Percentiles rank a stretch among this genome's conserved stretches.
These are phyloP conservation scores for Heliconius eleuchia DNA, from an alignment of 1,140 invertebrate species.

Conservation along the genomic window DNA sequence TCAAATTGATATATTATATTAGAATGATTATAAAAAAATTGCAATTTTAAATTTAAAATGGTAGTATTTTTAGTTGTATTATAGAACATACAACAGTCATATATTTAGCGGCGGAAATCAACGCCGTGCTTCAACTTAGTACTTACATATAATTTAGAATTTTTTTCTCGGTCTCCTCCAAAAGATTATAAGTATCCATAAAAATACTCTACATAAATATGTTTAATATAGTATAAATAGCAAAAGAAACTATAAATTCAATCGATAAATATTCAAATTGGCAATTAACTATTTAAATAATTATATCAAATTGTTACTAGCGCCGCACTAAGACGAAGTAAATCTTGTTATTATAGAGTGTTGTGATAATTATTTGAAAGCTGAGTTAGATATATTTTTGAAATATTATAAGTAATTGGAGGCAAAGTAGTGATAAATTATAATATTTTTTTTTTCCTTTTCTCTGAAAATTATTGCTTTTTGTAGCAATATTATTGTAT, in stretches of 20 bases:
- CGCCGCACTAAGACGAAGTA: not conserved
- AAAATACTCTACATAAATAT: not conserved
- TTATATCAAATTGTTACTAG: not conserved
- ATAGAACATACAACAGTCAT: not conserved
- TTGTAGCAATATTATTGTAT: too few species aligned
- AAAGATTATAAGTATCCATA: not conserved
- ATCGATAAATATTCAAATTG: conserved; percentile 3
- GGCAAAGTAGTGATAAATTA: too few species aligned
- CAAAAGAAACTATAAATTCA: not conserved
- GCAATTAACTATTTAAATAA: not conserved
- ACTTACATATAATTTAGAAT: too few species aligned
- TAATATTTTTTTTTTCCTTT: too few species aligned
- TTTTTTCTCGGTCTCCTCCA: too few species aligned
- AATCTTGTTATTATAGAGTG: not conserved
- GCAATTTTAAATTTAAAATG: too few species aligned
- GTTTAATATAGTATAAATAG: not conserved
- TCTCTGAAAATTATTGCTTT: not conserved
- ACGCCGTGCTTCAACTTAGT: not conserved
- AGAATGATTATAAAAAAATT: too few species aligned
- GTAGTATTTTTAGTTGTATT: not conserved
- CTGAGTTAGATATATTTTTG: not conserved
- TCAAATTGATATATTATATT: too few species aligned
- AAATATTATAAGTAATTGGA: too few species aligned
- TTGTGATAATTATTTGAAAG: not conserved
- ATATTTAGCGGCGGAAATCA: not conserved